Evolutionary conservation across 2,888 invertebrate species (phyloP).

Genomic region (Erebia ligea): DNA sequence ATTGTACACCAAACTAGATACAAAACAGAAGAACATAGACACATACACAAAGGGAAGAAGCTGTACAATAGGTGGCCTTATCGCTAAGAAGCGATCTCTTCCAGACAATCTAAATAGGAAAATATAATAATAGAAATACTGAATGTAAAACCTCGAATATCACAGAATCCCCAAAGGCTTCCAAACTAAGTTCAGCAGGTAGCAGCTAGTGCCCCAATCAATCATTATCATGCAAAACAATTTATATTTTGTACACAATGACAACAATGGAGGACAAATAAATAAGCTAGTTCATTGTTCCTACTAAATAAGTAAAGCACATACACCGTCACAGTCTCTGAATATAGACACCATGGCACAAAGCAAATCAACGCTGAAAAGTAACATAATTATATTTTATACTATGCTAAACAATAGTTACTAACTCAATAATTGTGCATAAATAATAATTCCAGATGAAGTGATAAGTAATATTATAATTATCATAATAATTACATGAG

Average conservation of each 20-base stretch:
- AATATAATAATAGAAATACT: too few relatives aligned
- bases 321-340: constrained; percentile 74
- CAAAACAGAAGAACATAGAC: too few relatives aligned
- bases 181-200: too few relatives aligned
- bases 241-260: not conserved
- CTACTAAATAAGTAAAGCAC: constrained; percentile 46
- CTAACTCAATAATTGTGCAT: too few relatives aligned
- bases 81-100: too few relatives aligned
- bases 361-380: constrained; percentile 53
- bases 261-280: constrained; percentile 9
- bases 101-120: too few relatives aligned
- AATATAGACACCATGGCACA: constrained; percentile 67
- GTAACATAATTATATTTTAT: constrained; percentile 15
- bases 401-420: not conserved
- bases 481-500: not conserved
- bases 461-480: not conserved
- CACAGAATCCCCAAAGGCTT: too few relatives aligned
- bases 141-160: too few relatives aligned
- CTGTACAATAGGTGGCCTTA: too few relatives aligned
- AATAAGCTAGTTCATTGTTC: not conserved
- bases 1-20: too few relatives aligned
- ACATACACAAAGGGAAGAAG: too few relatives aligned
- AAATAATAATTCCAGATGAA: too few relatives aligned
- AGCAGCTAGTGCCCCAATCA: not conserved
- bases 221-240: not conserved